Conservation (phyloP, 2,113 vertebrate genomes). For the Condylura cristata region DNA sequence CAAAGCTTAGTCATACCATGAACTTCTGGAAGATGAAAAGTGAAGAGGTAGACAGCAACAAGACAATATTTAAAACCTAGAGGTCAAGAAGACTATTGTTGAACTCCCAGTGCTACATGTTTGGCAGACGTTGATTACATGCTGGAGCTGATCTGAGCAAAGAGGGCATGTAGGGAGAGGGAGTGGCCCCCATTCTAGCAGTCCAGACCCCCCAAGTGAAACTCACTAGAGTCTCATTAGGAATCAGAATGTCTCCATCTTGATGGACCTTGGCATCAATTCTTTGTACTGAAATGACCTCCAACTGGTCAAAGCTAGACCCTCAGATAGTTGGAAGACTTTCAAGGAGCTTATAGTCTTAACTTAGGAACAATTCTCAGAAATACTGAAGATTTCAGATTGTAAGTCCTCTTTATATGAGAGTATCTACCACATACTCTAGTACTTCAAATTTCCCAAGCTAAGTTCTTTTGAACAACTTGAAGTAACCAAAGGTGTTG, state of each 20-base stretch:
- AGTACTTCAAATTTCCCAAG: constrained; percentile 33
- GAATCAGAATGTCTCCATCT: constrained; percentile 62
- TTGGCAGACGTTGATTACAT: constrained; percentile 68
- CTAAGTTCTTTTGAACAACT: constrained; percentile 47
- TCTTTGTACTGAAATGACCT: constrained; percentile 71
- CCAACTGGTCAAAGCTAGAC: constrained; percentile 22
- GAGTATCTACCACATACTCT: constrained; percentile 27
- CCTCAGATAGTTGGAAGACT: constrained; percentile 15
- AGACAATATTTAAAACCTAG: constrained; percentile 69
- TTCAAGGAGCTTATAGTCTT: neutral
- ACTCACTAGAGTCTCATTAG: constrained; percentile 56
- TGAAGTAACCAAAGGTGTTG: constrained; percentile 37
- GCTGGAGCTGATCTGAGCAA: constrained; percentile 68
- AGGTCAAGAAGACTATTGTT: constrained; percentile 77
- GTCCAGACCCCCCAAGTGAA: constrained; percentile 69
- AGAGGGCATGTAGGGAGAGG: constrained; percentile 57
- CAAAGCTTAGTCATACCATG: neutral
- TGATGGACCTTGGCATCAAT: constrained; percentile 66
- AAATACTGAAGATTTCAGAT: constrained; percentile 36
- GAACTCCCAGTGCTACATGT: constrained; percentile 66
- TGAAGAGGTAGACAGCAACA: constrained; percentile 59
- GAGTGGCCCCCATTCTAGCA: constrained; percentile 38
- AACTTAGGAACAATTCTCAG: neutral
- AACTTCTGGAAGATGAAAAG: neutral
- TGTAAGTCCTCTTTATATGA: neutral